phyloP scores from a whole-genome alignment of 2,797 vertebrate genomes.

The Cheirogaleus major region DNA sequence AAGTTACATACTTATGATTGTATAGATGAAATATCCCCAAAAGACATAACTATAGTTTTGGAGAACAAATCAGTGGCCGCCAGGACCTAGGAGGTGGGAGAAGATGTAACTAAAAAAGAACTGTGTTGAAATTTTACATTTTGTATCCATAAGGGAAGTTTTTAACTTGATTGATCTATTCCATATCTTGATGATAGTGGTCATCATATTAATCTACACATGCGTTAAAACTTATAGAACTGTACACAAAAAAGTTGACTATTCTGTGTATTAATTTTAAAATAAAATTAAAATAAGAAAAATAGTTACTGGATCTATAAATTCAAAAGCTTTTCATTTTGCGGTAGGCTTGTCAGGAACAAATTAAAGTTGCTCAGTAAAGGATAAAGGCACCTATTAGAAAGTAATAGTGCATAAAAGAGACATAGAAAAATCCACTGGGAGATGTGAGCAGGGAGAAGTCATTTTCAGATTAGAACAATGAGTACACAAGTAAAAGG shows the following conservation, averaged over 20 bases:
- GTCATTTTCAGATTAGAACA: background rate
- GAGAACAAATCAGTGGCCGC: background rate
- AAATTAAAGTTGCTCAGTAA: background rate
- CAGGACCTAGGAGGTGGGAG: background rate
- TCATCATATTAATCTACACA: background rate
- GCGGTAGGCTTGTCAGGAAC: background rate
- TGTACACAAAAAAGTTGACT: background rate
- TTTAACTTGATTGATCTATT: background rate
- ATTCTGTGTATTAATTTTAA: background rate
- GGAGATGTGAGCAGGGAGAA: background rate
- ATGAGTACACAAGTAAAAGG: background rate
- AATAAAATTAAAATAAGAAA: background rate
- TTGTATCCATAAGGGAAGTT: background rate
- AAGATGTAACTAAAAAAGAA: background rate
- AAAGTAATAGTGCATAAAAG: background rate
- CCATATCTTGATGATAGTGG: background rate
- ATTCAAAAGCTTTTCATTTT: background rate
- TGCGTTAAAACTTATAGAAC: background rate
- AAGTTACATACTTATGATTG: background rate
- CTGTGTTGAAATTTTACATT: background rate
- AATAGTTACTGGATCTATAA: background rate
- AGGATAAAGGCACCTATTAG: background rate
- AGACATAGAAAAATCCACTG: background rate
- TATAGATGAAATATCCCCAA: background rate
- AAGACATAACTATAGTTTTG: background rate